Conservation (phyloP, 37 sponge, comb jelly and placozoan genomes). For the Oscarella lobularis region DNA sequence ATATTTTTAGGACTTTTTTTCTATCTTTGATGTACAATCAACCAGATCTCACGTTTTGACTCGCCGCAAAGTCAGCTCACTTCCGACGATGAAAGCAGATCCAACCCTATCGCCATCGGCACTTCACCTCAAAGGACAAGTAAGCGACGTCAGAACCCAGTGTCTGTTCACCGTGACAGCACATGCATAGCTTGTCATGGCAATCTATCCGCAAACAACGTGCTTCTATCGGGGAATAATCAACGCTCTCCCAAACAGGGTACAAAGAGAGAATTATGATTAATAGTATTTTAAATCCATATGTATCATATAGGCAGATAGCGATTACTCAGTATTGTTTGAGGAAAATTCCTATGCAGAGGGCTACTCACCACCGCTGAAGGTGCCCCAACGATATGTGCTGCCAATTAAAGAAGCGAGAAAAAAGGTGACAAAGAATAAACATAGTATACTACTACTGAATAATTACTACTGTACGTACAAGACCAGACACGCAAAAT, state of each 20-base stretch:
- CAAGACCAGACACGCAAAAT: too few species aligned
- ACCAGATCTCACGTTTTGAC: slow-evolving; percentile 68
- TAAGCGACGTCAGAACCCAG: too few species aligned
- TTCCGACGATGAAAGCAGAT: slow-evolving; percentile 73
- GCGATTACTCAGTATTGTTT: slow-evolving; percentile 88
- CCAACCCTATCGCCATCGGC: slow-evolving; percentile 46
- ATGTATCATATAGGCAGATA: slow-evolving; percentile 8
- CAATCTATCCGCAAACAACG: slow-evolving; percentile 97
- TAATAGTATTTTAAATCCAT: too few species aligned
- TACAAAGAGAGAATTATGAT: too few species aligned
- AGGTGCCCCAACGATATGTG: slow-evolving; percentile 92
- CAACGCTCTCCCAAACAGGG: slow-evolving; percentile 64
- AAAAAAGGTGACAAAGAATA: too few species aligned
- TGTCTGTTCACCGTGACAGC: neutral
- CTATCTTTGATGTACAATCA: neutral
- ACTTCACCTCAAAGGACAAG: slow-evolving; percentile 62
- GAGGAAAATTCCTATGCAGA: slow-evolving; percentile 84
- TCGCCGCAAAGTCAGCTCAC: slow-evolving; percentile 69
- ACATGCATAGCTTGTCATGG: slow-evolving; percentile 69
- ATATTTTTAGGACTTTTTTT: slow-evolving; percentile 4
- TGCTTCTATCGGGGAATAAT: slow-evolving; percentile 92
- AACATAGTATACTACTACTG: too few species aligned
- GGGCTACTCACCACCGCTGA: slow-evolving; percentile 92
- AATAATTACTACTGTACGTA: too few species aligned
- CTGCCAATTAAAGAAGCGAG: slow-evolving; percentile 74